phyloP scores from a whole-genome alignment of 53 echinoderm and acorn worm species.

The Arbacia lixula region DNA sequence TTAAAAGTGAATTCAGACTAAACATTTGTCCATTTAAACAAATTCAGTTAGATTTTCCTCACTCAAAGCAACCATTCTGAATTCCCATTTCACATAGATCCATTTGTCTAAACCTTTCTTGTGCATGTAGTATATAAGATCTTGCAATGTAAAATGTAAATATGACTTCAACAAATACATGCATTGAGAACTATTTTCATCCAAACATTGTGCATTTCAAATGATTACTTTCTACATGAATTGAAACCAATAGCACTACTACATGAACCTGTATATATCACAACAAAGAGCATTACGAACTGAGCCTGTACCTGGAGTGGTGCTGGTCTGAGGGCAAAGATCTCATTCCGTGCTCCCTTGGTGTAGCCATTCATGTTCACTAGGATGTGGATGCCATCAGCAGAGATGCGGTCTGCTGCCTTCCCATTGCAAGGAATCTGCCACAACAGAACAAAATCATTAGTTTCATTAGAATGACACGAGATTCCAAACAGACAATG shows the following conservation, averaged over 20 bases:
- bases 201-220: background rate
- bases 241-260: no score
- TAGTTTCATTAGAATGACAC: background rate
- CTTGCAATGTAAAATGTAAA: background rate
- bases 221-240: no score
- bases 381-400: conserved; percentile 94
- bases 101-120: no score
- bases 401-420: conserved; percentile 96
- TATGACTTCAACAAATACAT: background rate
- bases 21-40: no score
- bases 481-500: background rate
- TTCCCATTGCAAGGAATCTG: conserved; percentile 97
- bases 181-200: no score
- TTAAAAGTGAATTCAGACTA: no score
- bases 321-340: conserved; percentile 96
- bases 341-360: conserved; percentile 99
- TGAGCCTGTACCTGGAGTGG: conserved; percentile 99
- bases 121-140: no score
- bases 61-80: no score
- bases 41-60: no score
- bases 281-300: no score
- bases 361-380: conserved; percentile 99
- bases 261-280: no score
- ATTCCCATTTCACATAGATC: no score
- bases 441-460: background rate